Evolutionary conservation across 2,888 invertebrate genomes (phyloP).

Genomic region (Norana najaformis): DNA sequence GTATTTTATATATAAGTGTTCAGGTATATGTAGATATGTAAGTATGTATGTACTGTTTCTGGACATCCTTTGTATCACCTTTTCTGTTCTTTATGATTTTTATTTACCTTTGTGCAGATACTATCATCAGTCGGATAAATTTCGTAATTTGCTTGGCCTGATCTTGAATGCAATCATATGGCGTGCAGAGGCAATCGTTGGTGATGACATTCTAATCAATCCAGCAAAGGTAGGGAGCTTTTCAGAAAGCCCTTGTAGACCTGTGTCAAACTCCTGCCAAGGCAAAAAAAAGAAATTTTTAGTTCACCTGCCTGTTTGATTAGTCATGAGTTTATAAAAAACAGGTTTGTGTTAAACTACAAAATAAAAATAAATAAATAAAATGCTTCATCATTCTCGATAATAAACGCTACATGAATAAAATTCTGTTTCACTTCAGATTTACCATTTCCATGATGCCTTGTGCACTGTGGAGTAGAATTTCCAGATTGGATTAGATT

Average conservation of each 20-base stretch:
- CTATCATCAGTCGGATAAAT: slow-evolving; percentile 60
- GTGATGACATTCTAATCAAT: slow-evolving; percentile 59
- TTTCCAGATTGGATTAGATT: background rate
- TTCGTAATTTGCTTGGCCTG: slow-evolving; percentile 57
- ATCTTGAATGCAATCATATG: slow-evolving; percentile 62
- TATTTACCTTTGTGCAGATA: slow-evolving; percentile 49
- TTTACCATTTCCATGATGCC: background rate
- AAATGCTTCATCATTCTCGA: background rate
- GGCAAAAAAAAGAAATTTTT: background rate
- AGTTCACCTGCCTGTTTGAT: background rate
- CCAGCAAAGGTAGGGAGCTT: slow-evolving; percentile 53
- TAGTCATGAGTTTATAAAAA: background rate
- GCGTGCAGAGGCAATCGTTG: slow-evolving; percentile 59
- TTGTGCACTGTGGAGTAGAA: background rate
- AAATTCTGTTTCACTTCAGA: background rate
- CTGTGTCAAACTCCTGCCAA: background rate
- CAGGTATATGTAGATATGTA: no score
- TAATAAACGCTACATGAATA: background rate
- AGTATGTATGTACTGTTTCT: no score
- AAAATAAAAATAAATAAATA: no score
- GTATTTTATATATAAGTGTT: no score
- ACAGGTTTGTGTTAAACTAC: no score
- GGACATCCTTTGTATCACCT: no score
- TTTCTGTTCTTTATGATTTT: background rate
- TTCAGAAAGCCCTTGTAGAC: background rate